Evolutionary conservation across 2,888 invertebrate genomes (phyloP), one percentile per base, ranked within the genome.

Genomic region (Pemphredon lugubris): DNA sequence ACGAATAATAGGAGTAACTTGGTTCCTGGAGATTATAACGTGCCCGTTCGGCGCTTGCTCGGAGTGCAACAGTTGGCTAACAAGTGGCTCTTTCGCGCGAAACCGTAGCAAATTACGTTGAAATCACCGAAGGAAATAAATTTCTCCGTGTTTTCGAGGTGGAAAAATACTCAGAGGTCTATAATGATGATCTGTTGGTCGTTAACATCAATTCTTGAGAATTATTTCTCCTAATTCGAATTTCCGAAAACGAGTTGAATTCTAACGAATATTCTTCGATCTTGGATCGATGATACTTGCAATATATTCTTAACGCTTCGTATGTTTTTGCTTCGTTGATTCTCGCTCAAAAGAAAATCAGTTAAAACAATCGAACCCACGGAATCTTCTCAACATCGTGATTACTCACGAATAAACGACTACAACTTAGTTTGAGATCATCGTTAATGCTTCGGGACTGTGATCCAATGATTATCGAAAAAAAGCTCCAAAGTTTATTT

Each of bases 51-150:
- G 75, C 72, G 76, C 73, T 60, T 77, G 79, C 75, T 78, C 81
- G 69, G 75, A 72, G 79, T 82, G 88, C 88, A 88, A 88, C 88
- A 88, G 88, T 88, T 88, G 88, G 88, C 86, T 81, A 88, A 88
- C 88, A 88, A 88, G 88, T 88, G 88, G 87, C 84, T 88, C 86
- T 86, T 86, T 87, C 81, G 72, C 83, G 63, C 79, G 76, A 83
- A 83, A 83, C 82, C 79, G 77, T 83, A 70, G 73, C 75, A 82
- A 82, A 82, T 83, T 81, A 81, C 81, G 79, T 82, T 85, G 79
- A 78, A 81, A 81, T 82, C 82, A 74, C 76, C 79, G 76, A 57
- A 34, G 67, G 68, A 73, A 75, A 73, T 81, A 69, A 75, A 79
- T 72, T 61, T 50, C 9, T 18, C 40, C 26, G 13, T 20, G 18